Evolutionary conservation across 2,113 vertebrate genomes (phyloP), one percentile per base, ranked within the genome.

Genomic region (Emberiza fucata): DNA sequence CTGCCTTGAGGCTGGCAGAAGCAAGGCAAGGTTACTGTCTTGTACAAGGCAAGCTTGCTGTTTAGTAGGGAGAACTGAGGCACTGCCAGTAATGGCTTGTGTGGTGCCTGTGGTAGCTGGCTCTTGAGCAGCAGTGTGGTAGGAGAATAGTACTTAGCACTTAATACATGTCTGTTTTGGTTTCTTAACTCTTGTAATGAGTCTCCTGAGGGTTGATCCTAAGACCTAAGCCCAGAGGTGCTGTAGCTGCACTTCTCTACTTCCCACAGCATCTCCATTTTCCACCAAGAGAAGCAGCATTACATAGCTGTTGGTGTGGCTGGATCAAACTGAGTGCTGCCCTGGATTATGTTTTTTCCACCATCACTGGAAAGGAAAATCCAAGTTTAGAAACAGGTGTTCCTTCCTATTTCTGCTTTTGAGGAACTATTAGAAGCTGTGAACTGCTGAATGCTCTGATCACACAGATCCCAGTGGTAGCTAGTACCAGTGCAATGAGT

Each of bases 321-420:
- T 73, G 15, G 60, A 50, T 48, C 69, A 70, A 16, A 45, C 54
- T 42, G 54, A 23, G 16, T 63, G 44, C 61, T 88, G 35, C 47
- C 73, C 76, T 60, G 22, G 64, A 31, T 69, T 42, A 9, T 66
- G 2, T 20, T 40, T 61, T 80, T 83, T 45, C 59, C 5, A 6
- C 56, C 13, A 29, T 13, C 15, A 5, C 7, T 82, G 63, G 19
- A 47, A 91, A 60, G n/a, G 27, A 20, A 53, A 71, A 31, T 76
- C 21, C 20, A 53, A 63, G 50, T 50, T 69, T 54, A 66, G 53
- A 79, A 90, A 22, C 1, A 4, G 28, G 73, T 70, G 24, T n/a
- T 87, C 14, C 53, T 94, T 35, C 25, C 39, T 66, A 1, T 84
- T 92, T 54, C 42, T 95, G 65, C 81, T 81, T 72, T 89, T 81